These are phyloP conservation scores for Candidula unifasciata DNA, from an alignment of 2,888 invertebrate genomes.

Conservation along the genomic window DNA sequence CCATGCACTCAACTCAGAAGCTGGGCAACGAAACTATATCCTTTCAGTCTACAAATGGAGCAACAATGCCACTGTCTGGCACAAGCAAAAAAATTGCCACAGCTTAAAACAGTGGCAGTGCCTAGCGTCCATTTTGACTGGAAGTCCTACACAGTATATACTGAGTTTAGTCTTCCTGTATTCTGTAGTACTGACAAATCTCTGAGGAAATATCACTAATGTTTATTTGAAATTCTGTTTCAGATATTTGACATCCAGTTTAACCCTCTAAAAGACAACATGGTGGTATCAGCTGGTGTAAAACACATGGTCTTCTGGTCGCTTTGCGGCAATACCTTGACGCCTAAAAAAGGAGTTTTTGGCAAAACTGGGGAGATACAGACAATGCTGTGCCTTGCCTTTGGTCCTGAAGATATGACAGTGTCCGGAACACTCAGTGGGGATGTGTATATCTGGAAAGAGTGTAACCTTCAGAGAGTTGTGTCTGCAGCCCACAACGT, in stretches of 20 bases:
- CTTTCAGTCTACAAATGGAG: too few relatives aligned
- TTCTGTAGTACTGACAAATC: too few relatives aligned
- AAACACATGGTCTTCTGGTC: conserved; percentile 79
- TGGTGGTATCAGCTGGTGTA: conserved; percentile 77
- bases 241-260: conserved; percentile 78
- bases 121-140: too few relatives aligned
- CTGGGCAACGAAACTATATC: too few relatives aligned
- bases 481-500: conserved; percentile 77
- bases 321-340: conserved; percentile 76
- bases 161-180: background rate
- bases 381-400: conserved; percentile 76
- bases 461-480: conserved; percentile 72
- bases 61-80: too few relatives aligned
- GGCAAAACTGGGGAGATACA: conserved; percentile 78
- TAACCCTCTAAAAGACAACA: conserved; percentile 69
- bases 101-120: too few relatives aligned
- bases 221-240: conserved; percentile 18
- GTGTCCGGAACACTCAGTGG: conserved; percentile 78
- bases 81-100: too few relatives aligned
- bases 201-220: background rate
- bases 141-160: background rate
- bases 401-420: conserved; percentile 72
- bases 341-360: conserved; percentile 77
- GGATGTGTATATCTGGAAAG: conserved; percentile 78
- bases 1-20: too few relatives aligned